Evolutionary conservation across 1,140 invertebrate species (phyloP).

Genomic region (Eumaeus atala): DNA sequence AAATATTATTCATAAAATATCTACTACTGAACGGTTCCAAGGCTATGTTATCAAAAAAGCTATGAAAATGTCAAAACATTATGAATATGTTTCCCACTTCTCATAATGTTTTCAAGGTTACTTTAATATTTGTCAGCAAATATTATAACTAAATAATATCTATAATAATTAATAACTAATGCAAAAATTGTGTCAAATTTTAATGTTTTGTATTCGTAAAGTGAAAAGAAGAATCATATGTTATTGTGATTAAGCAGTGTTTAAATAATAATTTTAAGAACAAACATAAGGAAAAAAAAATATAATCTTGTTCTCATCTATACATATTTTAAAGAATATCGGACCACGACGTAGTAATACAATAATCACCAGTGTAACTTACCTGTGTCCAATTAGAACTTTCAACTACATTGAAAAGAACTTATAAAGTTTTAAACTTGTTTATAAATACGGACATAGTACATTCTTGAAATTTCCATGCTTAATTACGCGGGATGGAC

Average conservation of each 20-base stretch:
- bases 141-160: no score
- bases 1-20: no score
- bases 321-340: not conserved
- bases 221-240: not conserved
- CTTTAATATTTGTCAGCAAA: no score
- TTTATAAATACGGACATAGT: not conserved
- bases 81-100: not conserved
- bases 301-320: slow-evolving; percentile 1
- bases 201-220: not conserved
- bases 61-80: not conserved
- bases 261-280: not conserved
- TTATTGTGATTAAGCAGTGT: not conserved
- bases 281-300: not conserved
- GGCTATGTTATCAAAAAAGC: no score
- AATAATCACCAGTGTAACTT: not conserved
- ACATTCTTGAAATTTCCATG: slow-evolving; percentile 60
- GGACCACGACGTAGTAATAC: not conserved
- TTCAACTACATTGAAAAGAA: not conserved
- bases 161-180: not conserved
- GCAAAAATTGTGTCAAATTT: not conserved
- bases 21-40: no score
- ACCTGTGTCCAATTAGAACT: not conserved
- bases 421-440: not conserved
- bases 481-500: slow-evolving; percentile 50
- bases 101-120: slow-evolving; percentile 3